Conservation (phyloP, 2,888 invertebrate genomes). For the Athalia circularis region DNA sequence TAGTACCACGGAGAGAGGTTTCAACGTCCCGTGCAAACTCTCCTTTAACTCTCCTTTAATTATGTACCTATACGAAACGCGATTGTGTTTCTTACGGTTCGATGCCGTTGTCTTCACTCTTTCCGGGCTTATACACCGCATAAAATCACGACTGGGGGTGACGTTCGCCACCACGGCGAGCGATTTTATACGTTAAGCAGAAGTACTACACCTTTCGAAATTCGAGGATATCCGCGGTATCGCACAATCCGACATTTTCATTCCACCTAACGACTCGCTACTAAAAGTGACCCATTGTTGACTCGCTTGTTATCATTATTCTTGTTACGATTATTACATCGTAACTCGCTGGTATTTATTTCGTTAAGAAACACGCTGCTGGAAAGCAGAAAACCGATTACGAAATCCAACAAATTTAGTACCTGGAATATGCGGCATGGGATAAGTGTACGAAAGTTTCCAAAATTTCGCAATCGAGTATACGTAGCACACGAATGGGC, state of each 20-base stretch:
- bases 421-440: neutral
- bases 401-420: neutral
- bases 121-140: neutral
- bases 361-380: neutral
- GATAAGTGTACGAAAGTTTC: neutral
- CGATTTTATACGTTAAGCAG: no score
- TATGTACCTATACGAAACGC: neutral
- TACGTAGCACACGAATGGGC: no score
- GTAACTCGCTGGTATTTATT: no score
- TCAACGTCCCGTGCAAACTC: conserved; percentile 19
- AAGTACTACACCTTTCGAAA: neutral
- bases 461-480: neutral
- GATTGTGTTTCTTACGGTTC: conserved; percentile 21
- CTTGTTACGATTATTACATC: no score
- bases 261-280: no score
- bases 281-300: no score
- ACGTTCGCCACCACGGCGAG: neutral
- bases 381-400: conserved; percentile 9
- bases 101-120: conserved; percentile 33
- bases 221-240: neutral
- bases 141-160: neutral
- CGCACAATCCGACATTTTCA: no score
- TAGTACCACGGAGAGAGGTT: conserved; percentile 8
- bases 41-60: conserved; percentile 28
- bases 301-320: no score